Conservation (phyloP, 1,140 invertebrate genomes). For the Drosophila hydei region DNA sequence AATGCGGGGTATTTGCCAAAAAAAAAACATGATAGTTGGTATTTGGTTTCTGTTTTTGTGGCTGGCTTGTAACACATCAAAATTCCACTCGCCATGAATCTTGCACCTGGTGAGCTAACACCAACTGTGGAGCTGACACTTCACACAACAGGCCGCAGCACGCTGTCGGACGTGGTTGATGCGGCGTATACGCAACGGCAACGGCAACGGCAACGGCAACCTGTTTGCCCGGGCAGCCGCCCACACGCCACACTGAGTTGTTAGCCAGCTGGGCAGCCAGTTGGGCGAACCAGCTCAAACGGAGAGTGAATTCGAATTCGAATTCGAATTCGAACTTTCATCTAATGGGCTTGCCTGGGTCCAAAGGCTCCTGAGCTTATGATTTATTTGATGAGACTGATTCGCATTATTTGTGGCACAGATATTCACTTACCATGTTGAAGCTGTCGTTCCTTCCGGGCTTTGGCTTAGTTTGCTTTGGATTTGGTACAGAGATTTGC, state of each 20-base stretch:
- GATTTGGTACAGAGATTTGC: constrained; percentile 13
- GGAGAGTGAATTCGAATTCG: no score
- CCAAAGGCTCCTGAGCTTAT: neutral
- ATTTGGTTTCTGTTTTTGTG: constrained; percentile 24
- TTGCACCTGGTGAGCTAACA: constrained; percentile 16
- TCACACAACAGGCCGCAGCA: constrained; percentile 20
- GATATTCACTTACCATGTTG: constrained; percentile 65
- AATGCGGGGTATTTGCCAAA: neutral
- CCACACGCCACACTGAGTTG: constrained; percentile 42
- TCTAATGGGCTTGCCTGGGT: no score
- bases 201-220: constrained; percentile 45
- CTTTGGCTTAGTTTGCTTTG: constrained; percentile 12
- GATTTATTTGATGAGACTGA: constrained; percentile 20
- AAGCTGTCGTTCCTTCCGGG: constrained; percentile 6
- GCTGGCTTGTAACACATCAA: constrained; percentile 46
- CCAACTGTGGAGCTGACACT: constrained; percentile 48
- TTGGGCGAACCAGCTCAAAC: constrained; percentile 16
- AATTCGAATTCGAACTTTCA: constrained; percentile 1
- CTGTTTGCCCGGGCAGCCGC: constrained; percentile 58
- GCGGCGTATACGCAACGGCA: constrained; percentile 71
- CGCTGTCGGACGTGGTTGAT: constrained; percentile 32
- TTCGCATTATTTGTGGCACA: no score
- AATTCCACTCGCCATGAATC: constrained; percentile 67
- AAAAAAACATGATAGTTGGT: neutral
- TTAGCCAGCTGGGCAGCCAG: neutral